phyloP scores from a whole-genome alignment of 2,113 vertebrate species.

The Oncorhynchus keta region DNA sequence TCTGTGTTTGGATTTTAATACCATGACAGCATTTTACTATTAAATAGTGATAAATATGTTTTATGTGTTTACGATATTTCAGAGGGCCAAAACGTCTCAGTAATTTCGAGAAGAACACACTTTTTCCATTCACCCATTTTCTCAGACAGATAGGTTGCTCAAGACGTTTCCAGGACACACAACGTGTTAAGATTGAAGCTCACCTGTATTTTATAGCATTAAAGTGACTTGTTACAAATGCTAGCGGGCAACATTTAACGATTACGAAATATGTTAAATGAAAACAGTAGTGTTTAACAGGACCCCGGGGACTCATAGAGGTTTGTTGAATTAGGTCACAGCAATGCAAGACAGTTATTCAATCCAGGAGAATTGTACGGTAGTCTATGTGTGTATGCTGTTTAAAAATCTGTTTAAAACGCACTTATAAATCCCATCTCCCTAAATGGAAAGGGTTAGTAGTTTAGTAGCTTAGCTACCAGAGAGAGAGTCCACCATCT shows the following conservation, averaged over 20 bases:
- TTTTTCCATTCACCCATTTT: constrained; percentile 18
- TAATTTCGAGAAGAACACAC: constrained; percentile 23
- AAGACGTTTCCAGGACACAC: constrained; percentile 12
- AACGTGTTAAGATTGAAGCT: constrained; percentile 17
- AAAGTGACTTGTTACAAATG: constrained; percentile 32
- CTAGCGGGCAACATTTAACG: constrained; percentile 42
- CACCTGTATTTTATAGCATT: constrained; percentile 38
- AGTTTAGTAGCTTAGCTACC: not conserved
- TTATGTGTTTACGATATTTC: constrained; percentile 20
- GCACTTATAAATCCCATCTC: constrained; percentile 45
- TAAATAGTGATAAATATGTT: constrained; percentile 1
- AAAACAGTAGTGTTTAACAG: constrained; percentile 62
- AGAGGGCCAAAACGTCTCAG: not conserved
- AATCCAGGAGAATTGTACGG: constrained; percentile 58
- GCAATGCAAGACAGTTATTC: constrained; percentile 65
- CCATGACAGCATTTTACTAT: not conserved
- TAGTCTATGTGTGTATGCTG: not conserved
- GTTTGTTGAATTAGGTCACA: constrained; percentile 49
- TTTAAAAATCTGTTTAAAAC: constrained; percentile 45
- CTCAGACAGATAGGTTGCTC: constrained; percentile 3
- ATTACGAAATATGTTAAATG: constrained; percentile 53
- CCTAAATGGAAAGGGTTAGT: constrained; percentile 51
- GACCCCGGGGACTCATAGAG: constrained; percentile 42
- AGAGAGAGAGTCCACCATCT: not conserved
- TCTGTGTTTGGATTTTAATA: not conserved